Evolutionary conservation across 2,888 invertebrate species (phyloP).

Genomic region (Entomobrya proxima): DNA sequence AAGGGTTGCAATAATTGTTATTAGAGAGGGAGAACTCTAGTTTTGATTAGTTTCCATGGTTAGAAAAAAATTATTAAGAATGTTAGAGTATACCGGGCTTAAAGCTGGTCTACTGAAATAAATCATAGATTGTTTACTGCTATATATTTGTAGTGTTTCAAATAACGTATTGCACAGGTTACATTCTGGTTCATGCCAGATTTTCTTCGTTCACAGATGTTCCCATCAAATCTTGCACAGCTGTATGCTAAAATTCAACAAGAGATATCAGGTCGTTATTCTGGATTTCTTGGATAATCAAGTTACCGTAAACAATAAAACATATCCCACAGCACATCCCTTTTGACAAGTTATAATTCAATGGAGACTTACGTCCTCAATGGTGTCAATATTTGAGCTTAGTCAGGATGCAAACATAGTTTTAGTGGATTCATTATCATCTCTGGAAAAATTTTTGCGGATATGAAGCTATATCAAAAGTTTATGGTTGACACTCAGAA

Average conservation of each 20-base stretch:
- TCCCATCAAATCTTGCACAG: too few relatives aligned
- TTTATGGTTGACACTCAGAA: slow-evolving; percentile 21
- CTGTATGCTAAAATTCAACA: background rate
- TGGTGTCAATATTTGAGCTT: background rate
- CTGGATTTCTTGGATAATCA: background rate
- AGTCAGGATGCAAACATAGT: background rate
- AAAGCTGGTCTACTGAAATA: too few relatives aligned
- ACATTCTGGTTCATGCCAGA: background rate
- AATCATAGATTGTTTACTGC: too few relatives aligned
- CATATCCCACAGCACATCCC: background rate
- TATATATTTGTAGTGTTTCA: too few relatives aligned
- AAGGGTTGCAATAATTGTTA: too few relatives aligned
- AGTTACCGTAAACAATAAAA: background rate
- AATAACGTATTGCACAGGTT: background rate
- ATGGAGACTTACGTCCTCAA: background rate
- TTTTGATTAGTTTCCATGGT: too few relatives aligned
- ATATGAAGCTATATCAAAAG: background rate
- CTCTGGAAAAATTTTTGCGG: background rate
- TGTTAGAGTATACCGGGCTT: too few relatives aligned
- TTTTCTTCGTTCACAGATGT: too few relatives aligned
- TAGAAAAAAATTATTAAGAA: too few relatives aligned
- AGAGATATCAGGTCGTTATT: background rate
- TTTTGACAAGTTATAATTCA: background rate
- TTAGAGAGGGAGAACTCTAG: too few relatives aligned
- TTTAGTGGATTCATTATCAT: background rate